Conservation (phyloP, 92 coral and sea anemone genomes). For the Actinernus sp. region DNA sequence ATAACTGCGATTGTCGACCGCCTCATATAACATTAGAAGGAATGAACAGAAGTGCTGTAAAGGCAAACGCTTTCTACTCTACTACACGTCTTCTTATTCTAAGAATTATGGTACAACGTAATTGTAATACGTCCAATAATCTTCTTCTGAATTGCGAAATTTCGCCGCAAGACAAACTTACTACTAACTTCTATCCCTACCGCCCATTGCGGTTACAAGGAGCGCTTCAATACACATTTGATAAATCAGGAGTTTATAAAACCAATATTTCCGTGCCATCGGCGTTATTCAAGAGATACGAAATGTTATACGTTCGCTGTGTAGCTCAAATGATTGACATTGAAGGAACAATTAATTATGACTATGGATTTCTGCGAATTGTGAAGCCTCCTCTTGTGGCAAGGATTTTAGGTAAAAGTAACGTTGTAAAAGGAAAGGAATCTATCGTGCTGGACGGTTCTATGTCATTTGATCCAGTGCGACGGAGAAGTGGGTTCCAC, state of each 20-base stretch:
- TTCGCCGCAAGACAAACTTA: constrained; percentile 1
- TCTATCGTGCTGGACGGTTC: constrained; percentile 54
- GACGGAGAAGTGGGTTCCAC: constrained; percentile 5
- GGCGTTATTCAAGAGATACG: not conserved
- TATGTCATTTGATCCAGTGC: constrained; percentile 65
- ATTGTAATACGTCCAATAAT: constrained; percentile 30
- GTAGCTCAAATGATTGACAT: constrained; percentile 38
- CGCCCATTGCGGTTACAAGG: not conserved
- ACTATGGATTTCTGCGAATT: constrained; percentile 61
- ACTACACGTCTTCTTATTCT: constrained; percentile 8
- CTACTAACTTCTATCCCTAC: constrained; percentile 1
- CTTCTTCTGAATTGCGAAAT: constrained; percentile 42
- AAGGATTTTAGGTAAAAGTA: constrained; percentile 37
- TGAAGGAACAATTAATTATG: constrained; percentile 42
- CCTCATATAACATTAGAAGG: constrained; percentile 34
- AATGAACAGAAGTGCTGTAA: constrained; percentile 31
- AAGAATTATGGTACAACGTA: constrained; percentile 12
- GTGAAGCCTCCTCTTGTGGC: constrained; percentile 55
- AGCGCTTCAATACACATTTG: not conserved
- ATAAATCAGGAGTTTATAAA: not conserved
- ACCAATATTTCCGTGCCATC: not conserved
- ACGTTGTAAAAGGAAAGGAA: constrained; percentile 46
- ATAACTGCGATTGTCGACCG: constrained; percentile 61
- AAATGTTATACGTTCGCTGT: constrained; percentile 67
- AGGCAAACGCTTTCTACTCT: constrained; percentile 44